Evolutionary conservation across 2,888 invertebrate genomes (phyloP).

Genomic region (Stenotaenia linearis): DNA sequence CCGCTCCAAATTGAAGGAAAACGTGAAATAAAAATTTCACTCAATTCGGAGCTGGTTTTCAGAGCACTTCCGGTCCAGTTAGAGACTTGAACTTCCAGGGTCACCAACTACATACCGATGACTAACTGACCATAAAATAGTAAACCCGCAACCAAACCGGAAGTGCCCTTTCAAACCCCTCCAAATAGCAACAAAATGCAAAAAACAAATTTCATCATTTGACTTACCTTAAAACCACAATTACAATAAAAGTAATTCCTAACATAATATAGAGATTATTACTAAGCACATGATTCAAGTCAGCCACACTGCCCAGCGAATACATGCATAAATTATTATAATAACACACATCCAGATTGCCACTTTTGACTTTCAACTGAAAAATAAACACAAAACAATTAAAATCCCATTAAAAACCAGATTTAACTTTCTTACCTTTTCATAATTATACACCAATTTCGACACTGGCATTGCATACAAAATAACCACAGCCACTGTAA

Average conservation of each 20-base stretch:
- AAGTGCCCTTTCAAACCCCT: too few relatives aligned
- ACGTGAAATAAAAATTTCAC: too few relatives aligned
- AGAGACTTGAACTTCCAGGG: too few relatives aligned
- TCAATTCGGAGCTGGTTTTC: too few relatives aligned
- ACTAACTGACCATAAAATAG: too few relatives aligned
- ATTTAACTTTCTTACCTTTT: neutral
- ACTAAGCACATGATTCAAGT: conserved; percentile 81
- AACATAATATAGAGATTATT: conserved; percentile 75
- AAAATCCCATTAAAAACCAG: neutral
- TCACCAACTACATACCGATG: too few relatives aligned
- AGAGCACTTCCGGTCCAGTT: too few relatives aligned
- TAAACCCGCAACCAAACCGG: too few relatives aligned
- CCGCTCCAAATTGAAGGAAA: too few relatives aligned
- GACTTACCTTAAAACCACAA: conserved; percentile 56
- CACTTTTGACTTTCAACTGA: conserved; percentile 54
- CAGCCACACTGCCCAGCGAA: conserved; percentile 67
- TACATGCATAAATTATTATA: conserved; percentile 84
- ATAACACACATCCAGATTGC: conserved; percentile 81
- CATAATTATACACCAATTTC: neutral
- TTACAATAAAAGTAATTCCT: conserved; percentile 68
- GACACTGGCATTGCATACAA: neutral
- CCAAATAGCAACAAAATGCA: too few relatives aligned
- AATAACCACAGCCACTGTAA: neutral
- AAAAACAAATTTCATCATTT: neutral
- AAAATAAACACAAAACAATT: conserved; percentile 32